These are phyloP conservation scores for Nothocercus julius DNA, from an alignment of 2,113 vertebrate genomes.

Conservation along the genomic window DNA sequence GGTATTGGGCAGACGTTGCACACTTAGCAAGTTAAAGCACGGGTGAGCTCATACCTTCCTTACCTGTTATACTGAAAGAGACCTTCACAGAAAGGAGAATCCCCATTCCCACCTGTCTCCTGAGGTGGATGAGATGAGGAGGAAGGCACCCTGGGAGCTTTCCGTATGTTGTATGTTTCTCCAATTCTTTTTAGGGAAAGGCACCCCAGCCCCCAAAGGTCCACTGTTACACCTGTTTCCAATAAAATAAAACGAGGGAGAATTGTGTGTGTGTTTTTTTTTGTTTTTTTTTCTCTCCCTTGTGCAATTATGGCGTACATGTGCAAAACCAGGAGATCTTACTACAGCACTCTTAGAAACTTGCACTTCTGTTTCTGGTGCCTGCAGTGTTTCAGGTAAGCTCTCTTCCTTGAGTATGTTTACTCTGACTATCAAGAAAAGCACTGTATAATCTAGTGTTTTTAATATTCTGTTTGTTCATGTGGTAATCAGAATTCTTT, in stretches of 20 bases:
- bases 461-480: not conserved
- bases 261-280: not conserved
- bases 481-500: not conserved
- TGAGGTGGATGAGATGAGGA: not conserved
- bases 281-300: not conserved
- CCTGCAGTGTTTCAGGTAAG: not conserved
- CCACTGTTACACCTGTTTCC: not conserved
- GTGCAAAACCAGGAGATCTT: not conserved
- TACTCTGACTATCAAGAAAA: not conserved
- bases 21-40: not conserved
- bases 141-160: not conserved
- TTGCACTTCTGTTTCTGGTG: not conserved
- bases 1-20: not conserved
- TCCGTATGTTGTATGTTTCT: not conserved
- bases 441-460: not conserved
- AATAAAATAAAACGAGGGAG: not conserved
- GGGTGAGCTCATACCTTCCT: not conserved
- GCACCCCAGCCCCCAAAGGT: not conserved
- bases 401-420: not conserved
- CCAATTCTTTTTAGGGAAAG: not conserved
- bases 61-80: not conserved
- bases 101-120: fast-evolving
- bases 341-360: fast-evolving
- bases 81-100: not conserved
- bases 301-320: not conserved